Base-by-base conservation (phyloP, 2,888 invertebrate genomes). In the Chymomyza fuscimana region DNA sequence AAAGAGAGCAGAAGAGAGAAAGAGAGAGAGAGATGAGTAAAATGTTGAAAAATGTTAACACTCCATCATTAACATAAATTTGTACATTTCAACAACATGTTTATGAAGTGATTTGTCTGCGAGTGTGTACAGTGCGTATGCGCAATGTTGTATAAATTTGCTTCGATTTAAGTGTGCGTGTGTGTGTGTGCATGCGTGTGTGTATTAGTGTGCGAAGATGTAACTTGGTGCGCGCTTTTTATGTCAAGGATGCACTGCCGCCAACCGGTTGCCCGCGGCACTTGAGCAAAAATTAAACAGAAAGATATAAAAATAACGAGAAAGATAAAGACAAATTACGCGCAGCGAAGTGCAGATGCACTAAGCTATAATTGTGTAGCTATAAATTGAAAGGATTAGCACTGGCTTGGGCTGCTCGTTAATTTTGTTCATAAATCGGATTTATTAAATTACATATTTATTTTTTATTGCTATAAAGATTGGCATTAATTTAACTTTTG, bases 191-290 rank as follows among this genome's bases (percentile, higher is more conserved):
- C 65, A 62, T 66, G n/a, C 40, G 58, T 16, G 15, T 51, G 22
- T 60, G 52, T 72, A 63, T 70, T 65, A 69, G 62, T 74, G 69
- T 69, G 76, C 74, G 74, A 83, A 84, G 83, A 82, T 82, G 82
- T 82, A 82, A 82, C 81, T 83, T 76, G 79, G 9, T 36, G 77
- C 67, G 73, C n/a, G 80, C 78, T 90, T 90, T 91, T 91, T 90
- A 88, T 91, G 91, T 91, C 91, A 91, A 91, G 91, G 91, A 91
- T 91, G 87, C 86, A 82, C 84, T 79, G 86, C 80, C 80, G 78
- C 87, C 83, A 91, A 91, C 91, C 91, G 90, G 91, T 91, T 90
- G 85, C 80, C 81, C 63, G 82, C 75, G 78, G 80, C 74, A 75
- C 75, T 79, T 79, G 69, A 74, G 66, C 70, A 72, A 67, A 72